Evolutionary conservation across 2,888 invertebrate species (phyloP).

Genomic region (Hoplodrina blanda): DNA sequence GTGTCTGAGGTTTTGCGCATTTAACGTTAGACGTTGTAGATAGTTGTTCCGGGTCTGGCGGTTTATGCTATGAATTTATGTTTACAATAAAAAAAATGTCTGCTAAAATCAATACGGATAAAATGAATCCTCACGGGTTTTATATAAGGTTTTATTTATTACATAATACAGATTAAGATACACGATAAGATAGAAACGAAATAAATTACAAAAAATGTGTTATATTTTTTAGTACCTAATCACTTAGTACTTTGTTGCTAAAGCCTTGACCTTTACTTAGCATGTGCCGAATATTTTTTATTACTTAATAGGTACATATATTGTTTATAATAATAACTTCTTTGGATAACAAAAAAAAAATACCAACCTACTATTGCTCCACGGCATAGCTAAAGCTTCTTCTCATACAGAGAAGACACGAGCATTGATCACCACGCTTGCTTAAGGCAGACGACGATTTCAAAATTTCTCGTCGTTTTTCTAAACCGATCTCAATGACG

Average conservation of each 20-base stretch:
- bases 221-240: slow-evolving; percentile 25
- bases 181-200: slow-evolving; percentile 42
- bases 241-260: slow-evolving; percentile 28
- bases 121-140: slow-evolving; percentile 16
- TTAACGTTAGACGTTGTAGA: too few species aligned
- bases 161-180: slow-evolving; percentile 42
- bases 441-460: too few species aligned
- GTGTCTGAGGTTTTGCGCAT: too few species aligned
- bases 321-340: slow-evolving; percentile 11
- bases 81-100: too few species aligned
- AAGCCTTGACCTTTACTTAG: slow-evolving; percentile 45
- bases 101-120: slow-evolving; percentile 47
- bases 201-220: slow-evolving; percentile 48
- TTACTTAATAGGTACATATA: not conserved
- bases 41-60: too few species aligned
- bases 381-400: too few species aligned
- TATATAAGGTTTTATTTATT: slow-evolving; percentile 4
- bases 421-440: too few species aligned
- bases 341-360: not conserved
- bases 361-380: too few species aligned
- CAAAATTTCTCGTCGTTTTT: too few species aligned
- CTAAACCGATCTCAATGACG: too few species aligned
- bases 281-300: slow-evolving; percentile 37
- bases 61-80: too few species aligned
- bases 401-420: too few species aligned